Evolutionary conservation across 2,113 vertebrate species (phyloP).

Genomic region (Centropus unirufus): DNA sequence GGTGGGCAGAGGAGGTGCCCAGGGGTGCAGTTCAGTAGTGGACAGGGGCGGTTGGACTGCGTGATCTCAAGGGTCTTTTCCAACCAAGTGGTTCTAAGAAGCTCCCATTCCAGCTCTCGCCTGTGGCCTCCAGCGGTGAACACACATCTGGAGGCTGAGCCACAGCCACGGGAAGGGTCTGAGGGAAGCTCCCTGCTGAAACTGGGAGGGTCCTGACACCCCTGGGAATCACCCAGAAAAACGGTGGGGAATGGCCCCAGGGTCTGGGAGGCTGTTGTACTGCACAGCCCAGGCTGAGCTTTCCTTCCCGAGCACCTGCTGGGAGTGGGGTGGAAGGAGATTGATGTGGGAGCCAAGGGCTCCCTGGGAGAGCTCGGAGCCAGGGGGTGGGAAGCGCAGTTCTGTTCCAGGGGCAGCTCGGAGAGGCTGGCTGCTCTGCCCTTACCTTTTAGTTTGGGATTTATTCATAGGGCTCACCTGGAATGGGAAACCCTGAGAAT

Average conservation of each 20-base stretch:
- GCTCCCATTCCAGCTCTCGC: background rate
- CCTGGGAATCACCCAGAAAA: background rate
- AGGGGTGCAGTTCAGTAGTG: too few species aligned
- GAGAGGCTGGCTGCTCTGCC: background rate
- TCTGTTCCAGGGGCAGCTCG: rapidly evolving
- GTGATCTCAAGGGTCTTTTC: too few species aligned
- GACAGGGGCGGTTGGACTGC: too few species aligned
- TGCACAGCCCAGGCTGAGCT: background rate
- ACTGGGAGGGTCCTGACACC: rapidly evolving
- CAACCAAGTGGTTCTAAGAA: background rate
- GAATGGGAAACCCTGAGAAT: background rate
- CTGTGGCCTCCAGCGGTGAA: background rate
- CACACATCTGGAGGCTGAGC: background rate
- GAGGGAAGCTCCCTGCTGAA: background rate
- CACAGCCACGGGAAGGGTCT: background rate
- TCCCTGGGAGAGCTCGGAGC: background rate
- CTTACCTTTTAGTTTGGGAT: background rate
- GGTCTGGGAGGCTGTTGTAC: background rate
- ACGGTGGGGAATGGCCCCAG: background rate
- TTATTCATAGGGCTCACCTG: background rate
- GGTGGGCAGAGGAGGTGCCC: too few species aligned
- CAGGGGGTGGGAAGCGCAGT: rapidly evolving
- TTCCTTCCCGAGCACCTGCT: background rate
- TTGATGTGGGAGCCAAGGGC: rapidly evolving
- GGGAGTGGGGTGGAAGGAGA: background rate